These are phyloP conservation scores for Cebus imitator DNA, from an alignment of 2,113 vertebrate genomes.

Conservation along the genomic window DNA sequence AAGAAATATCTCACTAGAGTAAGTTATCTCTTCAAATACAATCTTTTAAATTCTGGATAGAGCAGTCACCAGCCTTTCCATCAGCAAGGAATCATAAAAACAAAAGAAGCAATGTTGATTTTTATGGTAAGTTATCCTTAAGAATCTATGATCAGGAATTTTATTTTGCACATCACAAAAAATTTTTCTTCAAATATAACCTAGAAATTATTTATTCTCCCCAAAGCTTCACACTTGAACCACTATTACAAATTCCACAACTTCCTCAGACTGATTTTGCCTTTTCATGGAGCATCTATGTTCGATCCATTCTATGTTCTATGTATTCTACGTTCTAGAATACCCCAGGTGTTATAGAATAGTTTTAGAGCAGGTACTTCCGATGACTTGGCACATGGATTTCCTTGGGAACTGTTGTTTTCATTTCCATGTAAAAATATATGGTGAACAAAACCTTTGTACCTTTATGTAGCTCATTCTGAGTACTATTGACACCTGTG, in stretches of 20 bases:
- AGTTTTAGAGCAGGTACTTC: not conserved
- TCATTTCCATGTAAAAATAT: not conserved
- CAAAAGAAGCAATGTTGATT: not conserved
- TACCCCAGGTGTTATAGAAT: not conserved
- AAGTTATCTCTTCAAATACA: not conserved
- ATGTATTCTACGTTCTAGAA: too few relatives aligned
- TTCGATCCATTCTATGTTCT: too few relatives aligned
- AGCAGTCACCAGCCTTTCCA: not conserved
- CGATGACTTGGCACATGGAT: not conserved
- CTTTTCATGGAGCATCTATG: not conserved
- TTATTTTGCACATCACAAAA: not conserved
- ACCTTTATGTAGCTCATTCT: not conserved
- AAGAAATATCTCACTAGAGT: not conserved
- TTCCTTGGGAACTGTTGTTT: not conserved
- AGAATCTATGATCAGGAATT: not conserved
- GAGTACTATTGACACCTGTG: too few relatives aligned
- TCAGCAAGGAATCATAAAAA: not conserved
- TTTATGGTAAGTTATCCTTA: not conserved
- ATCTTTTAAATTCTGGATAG: not conserved
- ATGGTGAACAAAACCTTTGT: not conserved
- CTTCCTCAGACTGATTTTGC: rapidly evolving
- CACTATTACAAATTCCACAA: not conserved
- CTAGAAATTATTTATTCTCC: not conserved
- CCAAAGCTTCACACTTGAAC: not conserved
- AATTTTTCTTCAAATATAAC: not conserved